A percentile compares a stretch with the other conserved stretches of the same genome.
Conservation (phyloP, 1,140 invertebrate genomes). For the Drosophila melanogaster region Release_6_plus_ISO1_MT NT_033777.3:13187001-13187500, state of each 20-base stretch:
- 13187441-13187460: too few relatives aligned
- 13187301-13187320: constrained; percentile 68
- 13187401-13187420: constrained; percentile 5
- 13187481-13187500: not conserved
- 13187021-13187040: constrained; percentile 55
- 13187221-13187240: not conserved
- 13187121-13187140: constrained; percentile 52
- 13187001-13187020: constrained; percentile 61
- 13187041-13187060: constrained; percentile 38
- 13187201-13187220: not conserved
- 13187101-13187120: constrained; percentile 37
- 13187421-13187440: not conserved
- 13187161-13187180: constrained; percentile 83
- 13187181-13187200: constrained; percentile 32
- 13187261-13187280: constrained; percentile 59
- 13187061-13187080: constrained; percentile 58
- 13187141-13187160: constrained; percentile 81
- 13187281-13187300: constrained; percentile 63
- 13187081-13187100: constrained; percentile 61
- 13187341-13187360: constrained; percentile 66
- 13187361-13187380: constrained; percentile 69
- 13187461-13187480: not conserved
- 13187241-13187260: constrained; percentile 59
- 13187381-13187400: constrained; percentile 1
- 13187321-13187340: constrained; percentile 46